These are phyloP conservation scores for Serrognathus titanus DNA, from an alignment of 2,888 invertebrate species.

Conservation along the genomic window DNA sequence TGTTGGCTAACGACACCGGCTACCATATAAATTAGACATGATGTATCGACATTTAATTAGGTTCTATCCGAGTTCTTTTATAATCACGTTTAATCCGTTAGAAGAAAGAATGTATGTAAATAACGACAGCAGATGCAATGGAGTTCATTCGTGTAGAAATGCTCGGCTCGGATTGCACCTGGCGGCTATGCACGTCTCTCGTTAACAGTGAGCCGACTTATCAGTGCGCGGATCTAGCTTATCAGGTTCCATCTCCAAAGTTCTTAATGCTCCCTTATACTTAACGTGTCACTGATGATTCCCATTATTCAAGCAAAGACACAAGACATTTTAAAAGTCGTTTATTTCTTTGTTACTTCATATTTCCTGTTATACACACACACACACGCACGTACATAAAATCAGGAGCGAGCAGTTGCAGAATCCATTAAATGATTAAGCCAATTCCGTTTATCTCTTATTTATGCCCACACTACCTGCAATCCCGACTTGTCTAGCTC, in stretches of 20 bases:
- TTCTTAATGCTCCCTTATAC: conserved; percentile 38
- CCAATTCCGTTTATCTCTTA: conserved; percentile 38
- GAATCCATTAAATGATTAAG: conserved; percentile 42
- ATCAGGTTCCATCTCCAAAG: conserved; percentile 37
- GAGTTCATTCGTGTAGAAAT: conserved; percentile 38
- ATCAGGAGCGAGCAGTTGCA: conserved; percentile 33
- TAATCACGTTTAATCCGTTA: conserved; percentile 20
- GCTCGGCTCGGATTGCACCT: conserved; percentile 40
- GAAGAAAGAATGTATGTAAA: conserved; percentile 23
- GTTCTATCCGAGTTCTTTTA: conserved; percentile 1
- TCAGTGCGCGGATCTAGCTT: conserved; percentile 38
- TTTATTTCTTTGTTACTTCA: conserved; percentile 4
- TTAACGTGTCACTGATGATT: conserved; percentile 33
- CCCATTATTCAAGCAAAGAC: conserved; percentile 5
- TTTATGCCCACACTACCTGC: conserved; percentile 33
- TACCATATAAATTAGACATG: conserved; percentile 13
- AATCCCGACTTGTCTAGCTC: conserved; percentile 27
- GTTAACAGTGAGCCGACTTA: conserved; percentile 39
- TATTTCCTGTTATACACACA: conserved; percentile 14
- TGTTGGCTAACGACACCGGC: not conserved
- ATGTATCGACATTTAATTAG: conserved; percentile 14
- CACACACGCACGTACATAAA: conserved; percentile 21
- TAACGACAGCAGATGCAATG: conserved; percentile 26
- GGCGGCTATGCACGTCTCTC: conserved; percentile 37
- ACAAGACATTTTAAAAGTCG: not conserved